These are phyloP conservation scores for Hesperophylax magnus DNA, from an alignment of 1,140 invertebrate species.

Conservation along the genomic window DNA sequence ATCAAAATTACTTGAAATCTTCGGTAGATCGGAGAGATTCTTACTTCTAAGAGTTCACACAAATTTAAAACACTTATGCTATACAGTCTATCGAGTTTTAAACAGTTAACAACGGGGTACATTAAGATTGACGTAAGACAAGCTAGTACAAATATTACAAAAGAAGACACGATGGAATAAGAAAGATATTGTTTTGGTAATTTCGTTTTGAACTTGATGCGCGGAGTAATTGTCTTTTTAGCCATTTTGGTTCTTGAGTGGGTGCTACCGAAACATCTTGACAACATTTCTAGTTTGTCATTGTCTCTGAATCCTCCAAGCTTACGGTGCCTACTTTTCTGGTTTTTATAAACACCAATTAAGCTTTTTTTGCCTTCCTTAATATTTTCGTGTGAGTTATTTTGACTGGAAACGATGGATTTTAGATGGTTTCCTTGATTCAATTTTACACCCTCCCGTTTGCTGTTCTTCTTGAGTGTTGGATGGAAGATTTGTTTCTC, in stretches of 20 bases:
- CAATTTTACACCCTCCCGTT: too few species aligned
- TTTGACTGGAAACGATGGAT: too few species aligned
- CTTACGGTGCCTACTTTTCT: too few species aligned
- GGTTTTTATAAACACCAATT: too few species aligned
- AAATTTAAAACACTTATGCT: constrained; percentile 7
- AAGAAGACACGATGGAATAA: constrained; percentile 27
- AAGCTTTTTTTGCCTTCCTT: too few species aligned
- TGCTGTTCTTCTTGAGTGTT: too few species aligned
- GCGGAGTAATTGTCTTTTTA: constrained; percentile 42
- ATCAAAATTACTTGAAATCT: neutral
- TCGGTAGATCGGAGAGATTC: neutral
- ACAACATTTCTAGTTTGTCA: neutral
- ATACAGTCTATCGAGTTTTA: constrained; percentile 27
- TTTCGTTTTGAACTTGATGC: constrained; percentile 56
- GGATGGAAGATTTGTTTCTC: too few species aligned
- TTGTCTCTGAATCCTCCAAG: too few species aligned
- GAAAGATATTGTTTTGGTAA: neutral
- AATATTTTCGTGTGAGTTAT: too few species aligned
- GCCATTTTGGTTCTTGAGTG: constrained; percentile 37
- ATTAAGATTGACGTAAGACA: neutral
- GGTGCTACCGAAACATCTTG: neutral
- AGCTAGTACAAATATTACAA: constrained; percentile 2
- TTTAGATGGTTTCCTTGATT: too few species aligned
- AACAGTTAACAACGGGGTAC: constrained; percentile 8
- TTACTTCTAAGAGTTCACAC: neutral